Evolutionary conservation across 2,888 invertebrate species (phyloP), one percentile per base, ranked within the genome.

Genomic region (Hirtodrosophila histrioides): DNA sequence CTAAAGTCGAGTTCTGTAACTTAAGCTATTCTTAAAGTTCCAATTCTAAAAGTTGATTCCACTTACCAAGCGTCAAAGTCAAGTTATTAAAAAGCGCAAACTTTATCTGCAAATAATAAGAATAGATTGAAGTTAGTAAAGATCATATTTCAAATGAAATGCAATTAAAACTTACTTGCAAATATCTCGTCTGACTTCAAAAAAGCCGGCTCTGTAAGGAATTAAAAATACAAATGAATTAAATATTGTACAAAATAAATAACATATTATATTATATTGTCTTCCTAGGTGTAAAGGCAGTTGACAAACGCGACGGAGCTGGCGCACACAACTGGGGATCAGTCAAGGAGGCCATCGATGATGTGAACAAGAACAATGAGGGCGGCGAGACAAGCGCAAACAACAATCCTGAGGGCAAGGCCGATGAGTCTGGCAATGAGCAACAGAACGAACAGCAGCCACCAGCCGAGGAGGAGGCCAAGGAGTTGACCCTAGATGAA

Each of bases 291-390:
- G 95, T 98, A 75, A 98, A 98, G 92, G 94, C 97, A 75, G 94
- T 97, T 86, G 98, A 98, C 92, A 98, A 98, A 93, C 96, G 97
- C 82, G 98, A 98, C 89, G 98, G 98, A 89, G 96, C 95, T 92
- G 98, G 98, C 72, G 95, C 97, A 85, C 97, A 97, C 92, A 99
- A 98, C 93, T 98, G 98, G 98, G 98, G 98, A 88, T 97, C 96
- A 69, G 94, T 97, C 87, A 97, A 96, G 92, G 98, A 98, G 91
- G 96, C 97, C 85, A 94, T 98, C 85, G 97, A 96, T 93, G 92
- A 92, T 79, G 88, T 91, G 54, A 91, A 90, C 79, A 89, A 88
- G 51, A 87, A 78, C 56, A 76, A 83, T 51, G 72, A 74, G 57
- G 69, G 73, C 49, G 69, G 73, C 49, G 81, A 81, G 44, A 51